Conservation (phyloP, 2,797 vertebrate genomes). For the Xiphophorus birchmanni region DNA sequence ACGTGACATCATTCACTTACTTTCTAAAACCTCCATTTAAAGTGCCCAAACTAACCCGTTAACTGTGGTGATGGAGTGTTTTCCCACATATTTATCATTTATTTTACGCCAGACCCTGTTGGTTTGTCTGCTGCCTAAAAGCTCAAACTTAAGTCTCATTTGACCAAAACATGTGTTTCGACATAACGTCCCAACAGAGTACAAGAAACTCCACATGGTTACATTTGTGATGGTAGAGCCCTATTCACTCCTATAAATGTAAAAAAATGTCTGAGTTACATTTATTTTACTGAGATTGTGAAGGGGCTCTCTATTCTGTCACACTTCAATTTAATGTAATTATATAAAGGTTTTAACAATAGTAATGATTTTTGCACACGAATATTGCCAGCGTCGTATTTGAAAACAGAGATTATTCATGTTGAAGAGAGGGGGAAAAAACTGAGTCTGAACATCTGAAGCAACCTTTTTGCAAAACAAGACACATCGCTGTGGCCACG, state of each 20-base stretch:
- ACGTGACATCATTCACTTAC: background rate
- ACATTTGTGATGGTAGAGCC: background rate
- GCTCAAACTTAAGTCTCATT: background rate
- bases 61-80: background rate
- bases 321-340: background rate
- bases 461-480: constrained; percentile 64
- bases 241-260: background rate
- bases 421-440: constrained; percentile 28
- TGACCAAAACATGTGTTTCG: background rate
- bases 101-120: background rate
- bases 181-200: background rate
- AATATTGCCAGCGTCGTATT: background rate
- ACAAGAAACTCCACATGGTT: background rate
- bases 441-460: background rate
- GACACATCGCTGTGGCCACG: constrained; percentile 35
- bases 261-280: background rate
- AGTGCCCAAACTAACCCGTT: background rate
- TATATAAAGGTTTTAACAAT: background rate
- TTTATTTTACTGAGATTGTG: background rate
- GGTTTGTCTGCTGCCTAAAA: background rate
- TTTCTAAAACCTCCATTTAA: background rate
- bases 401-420: constrained; percentile 29
- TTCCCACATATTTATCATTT: background rate
- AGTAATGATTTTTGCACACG: background rate
- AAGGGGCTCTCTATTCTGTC: background rate